Conservation (phyloP, 2,888 invertebrate species). For the Neoscelio sp. region DNA sequence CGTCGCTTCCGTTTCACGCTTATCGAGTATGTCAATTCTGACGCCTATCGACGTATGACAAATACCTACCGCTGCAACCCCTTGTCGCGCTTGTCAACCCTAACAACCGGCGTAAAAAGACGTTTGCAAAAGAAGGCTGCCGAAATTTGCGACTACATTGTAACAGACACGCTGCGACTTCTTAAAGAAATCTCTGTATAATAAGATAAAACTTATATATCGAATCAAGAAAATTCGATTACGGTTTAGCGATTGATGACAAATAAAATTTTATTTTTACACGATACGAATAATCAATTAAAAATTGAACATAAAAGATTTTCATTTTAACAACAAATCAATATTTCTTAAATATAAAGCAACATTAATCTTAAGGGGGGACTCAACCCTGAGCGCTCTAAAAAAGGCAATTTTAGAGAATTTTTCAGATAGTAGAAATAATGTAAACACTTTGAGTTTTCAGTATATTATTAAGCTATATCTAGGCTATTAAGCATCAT, state of each 20-base stretch:
- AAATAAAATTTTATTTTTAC: background rate
- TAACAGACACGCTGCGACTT: slow-evolving; percentile 64
- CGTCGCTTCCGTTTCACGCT: slow-evolving; percentile 78
- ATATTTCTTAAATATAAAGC: too few relatives aligned
- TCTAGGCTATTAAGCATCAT: too few relatives aligned
- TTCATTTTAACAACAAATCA: too few relatives aligned
- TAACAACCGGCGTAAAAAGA: slow-evolving; percentile 75
- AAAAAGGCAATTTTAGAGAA: too few relatives aligned
- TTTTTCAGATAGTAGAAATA: too few relatives aligned
- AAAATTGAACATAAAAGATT: too few relatives aligned
- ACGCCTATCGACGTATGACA: slow-evolving; percentile 82
- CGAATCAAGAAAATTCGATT: slow-evolving; percentile 15
- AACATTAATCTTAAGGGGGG: too few relatives aligned
- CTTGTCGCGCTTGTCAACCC: slow-evolving; percentile 76
- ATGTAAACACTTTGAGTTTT: too few relatives aligned
- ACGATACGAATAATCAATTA: background rate
- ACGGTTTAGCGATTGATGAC: slow-evolving; percentile 10
- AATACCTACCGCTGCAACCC: slow-evolving; percentile 74
- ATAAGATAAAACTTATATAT: slow-evolving; percentile 22
- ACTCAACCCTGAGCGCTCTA: too few relatives aligned
- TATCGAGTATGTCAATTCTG: slow-evolving; percentile 79
- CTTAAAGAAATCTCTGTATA: slow-evolving; percentile 31
- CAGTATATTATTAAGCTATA: too few relatives aligned
- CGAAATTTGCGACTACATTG: slow-evolving; percentile 62
- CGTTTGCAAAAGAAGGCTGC: slow-evolving; percentile 59